phyloP scores from a whole-genome alignment of 2,113 vertebrate species.

The Stercorarius parasiticus region DNA sequence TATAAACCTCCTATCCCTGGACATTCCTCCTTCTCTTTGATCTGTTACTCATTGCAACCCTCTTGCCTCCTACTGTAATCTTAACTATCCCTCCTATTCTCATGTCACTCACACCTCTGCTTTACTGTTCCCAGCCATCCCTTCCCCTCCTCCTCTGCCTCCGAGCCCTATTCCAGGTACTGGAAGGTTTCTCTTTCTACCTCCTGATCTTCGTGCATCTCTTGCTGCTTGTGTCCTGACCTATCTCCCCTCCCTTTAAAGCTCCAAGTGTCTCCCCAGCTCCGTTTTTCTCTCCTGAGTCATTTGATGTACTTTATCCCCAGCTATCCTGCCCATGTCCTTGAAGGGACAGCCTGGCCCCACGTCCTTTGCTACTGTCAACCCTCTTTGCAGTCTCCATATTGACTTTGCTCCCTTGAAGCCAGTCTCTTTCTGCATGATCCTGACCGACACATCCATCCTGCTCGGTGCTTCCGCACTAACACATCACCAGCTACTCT shows the following conservation, averaged over 20 bases:
- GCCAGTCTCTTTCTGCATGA: background rate
- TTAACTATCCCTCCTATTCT: background rate
- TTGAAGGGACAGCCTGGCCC: background rate
- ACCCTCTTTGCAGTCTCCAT: background rate
- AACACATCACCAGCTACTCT: background rate
- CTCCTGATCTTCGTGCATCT: background rate
- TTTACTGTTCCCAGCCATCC: background rate
- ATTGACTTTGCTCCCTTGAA: background rate
- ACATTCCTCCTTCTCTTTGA: background rate
- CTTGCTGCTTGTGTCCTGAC: background rate
- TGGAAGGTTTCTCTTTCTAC: background rate
- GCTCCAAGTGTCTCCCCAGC: background rate
- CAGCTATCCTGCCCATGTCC: background rate
- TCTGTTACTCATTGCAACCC: background rate
- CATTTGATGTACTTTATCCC: background rate
- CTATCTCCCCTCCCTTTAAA: background rate
- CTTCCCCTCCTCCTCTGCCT: background rate
- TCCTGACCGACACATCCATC: background rate
- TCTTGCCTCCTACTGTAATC: background rate
- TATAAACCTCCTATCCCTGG: background rate
- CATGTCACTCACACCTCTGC: background rate
- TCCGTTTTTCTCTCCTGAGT: background rate
- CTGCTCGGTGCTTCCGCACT: background rate
- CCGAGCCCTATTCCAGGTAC: background rate
- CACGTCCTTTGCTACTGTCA: background rate